Conservation (phyloP, 2,797 vertebrate genomes). For the Gobio occitaniae region DNA sequence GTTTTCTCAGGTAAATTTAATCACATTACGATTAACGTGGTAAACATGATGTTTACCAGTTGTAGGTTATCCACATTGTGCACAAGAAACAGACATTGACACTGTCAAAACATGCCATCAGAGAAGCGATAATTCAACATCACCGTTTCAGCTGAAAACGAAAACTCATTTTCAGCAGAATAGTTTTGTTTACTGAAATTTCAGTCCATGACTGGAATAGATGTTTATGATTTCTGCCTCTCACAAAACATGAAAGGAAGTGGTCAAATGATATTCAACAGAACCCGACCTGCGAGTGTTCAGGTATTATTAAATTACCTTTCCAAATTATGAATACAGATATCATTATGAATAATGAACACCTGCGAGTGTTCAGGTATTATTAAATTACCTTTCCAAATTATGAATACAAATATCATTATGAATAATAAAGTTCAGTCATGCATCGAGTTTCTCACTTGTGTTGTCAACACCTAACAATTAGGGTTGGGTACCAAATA, state of each 20-base stretch:
- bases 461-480: not conserved
- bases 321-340: not conserved
- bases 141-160: not conserved
- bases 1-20: not conserved
- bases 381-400: too few relatives aligned
- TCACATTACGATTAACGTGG: too few relatives aligned
- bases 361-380: too few relatives aligned
- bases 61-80: not conserved
- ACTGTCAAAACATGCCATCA: not conserved
- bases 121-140: not conserved
- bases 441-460: not conserved
- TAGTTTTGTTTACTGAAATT: not conserved
- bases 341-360: too few relatives aligned
- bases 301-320: not conserved
- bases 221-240: not conserved
- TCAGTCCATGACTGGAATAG: not conserved
- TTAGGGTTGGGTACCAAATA: not conserved
- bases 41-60: not conserved
- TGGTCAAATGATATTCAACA: not conserved
- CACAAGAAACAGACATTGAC: too few relatives aligned
- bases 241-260: not conserved
- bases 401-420: not conserved
- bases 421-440: not conserved
- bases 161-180: too few relatives aligned
- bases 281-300: not conserved